Evolutionary conservation across 1,140 invertebrate genomes (phyloP).

Genomic region (Drosophila setifemur): DNA sequence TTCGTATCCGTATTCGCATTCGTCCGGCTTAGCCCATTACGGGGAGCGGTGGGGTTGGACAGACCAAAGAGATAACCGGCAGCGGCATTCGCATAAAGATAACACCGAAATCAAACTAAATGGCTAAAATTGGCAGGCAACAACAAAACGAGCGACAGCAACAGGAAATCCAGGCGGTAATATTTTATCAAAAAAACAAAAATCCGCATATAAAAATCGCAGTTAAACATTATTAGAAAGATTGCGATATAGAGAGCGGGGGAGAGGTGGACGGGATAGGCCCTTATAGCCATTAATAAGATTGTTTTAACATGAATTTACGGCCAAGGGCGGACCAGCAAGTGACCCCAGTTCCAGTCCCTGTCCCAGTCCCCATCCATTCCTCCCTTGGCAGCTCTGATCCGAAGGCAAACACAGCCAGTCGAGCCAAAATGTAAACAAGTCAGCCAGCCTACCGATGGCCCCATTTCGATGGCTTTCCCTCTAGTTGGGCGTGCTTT

Average conservation of each 20-base stretch:
- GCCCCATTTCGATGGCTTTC: conserved; percentile 35
- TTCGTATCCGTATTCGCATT: conserved; percentile 4
- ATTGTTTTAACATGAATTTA: conserved; percentile 80
- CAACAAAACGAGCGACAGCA: conserved; percentile 47
- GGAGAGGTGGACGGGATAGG: background rate
- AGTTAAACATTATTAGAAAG: conserved; percentile 75
- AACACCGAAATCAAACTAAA: conserved; percentile 76
- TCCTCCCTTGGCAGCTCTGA: conserved; percentile 1
- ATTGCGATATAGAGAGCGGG: background rate
- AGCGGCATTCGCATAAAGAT: conserved; percentile 68
- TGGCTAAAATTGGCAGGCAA: conserved; percentile 73
- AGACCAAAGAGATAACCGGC: conserved; percentile 55
- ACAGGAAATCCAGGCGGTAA: conserved; percentile 67
- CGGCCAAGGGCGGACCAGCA: conserved; percentile 43
- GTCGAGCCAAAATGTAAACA: conserved; percentile 65
- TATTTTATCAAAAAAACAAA: conserved; percentile 54
- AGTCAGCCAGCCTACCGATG: conserved; percentile 38
- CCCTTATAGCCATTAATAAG: conserved; percentile 76
- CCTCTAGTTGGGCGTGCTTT: conserved; percentile 18
- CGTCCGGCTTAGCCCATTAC: conserved; percentile 64
- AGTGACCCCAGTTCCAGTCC: conserved; percentile 21
- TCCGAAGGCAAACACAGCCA: conserved; percentile 31
- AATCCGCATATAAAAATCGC: conserved; percentile 73
- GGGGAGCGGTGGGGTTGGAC: conserved; percentile 44
- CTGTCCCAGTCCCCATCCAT: background rate